phyloP scores from a whole-genome alignment of 2,113 vertebrate genomes.

The Micronycteris hirsuta region DNA sequence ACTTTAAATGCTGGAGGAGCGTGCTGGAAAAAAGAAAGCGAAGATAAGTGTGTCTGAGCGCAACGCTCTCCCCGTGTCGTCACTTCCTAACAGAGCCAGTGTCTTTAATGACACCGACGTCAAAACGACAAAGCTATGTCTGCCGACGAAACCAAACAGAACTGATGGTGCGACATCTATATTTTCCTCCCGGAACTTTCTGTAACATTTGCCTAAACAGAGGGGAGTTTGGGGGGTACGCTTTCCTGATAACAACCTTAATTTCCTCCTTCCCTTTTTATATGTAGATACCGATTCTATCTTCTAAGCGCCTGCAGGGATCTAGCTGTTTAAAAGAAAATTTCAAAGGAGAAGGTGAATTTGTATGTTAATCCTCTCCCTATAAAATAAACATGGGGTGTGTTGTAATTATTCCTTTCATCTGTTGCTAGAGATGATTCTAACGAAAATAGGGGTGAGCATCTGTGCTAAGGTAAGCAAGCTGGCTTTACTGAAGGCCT shows the following conservation, averaged over 20 bases:
- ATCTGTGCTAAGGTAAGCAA: conserved; percentile 58
- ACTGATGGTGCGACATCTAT: neutral
- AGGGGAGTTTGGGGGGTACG: conserved; percentile 11
- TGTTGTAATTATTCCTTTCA: conserved; percentile 64
- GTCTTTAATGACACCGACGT: neutral
- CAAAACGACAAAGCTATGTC: neutral
- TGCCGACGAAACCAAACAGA: neutral
- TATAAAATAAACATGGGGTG: conserved; percentile 65
- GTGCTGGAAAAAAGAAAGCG: neutral
- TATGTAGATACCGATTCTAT: conserved; percentile 51
- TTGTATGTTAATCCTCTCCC: conserved; percentile 69
- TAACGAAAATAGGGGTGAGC: conserved; percentile 32
- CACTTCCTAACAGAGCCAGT: neutral
- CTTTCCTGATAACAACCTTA: conserved; percentile 31
- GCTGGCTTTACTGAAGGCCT: conserved; percentile 27
- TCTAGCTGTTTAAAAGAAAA: conserved; percentile 56
- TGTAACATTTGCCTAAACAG: conserved; percentile 18
- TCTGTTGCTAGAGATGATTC: conserved; percentile 48
- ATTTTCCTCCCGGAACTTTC: neutral
- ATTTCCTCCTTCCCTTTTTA: conserved; percentile 52
- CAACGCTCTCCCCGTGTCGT: neutral
- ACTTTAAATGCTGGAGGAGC: neutral
- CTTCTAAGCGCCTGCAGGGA: conserved; percentile 47
- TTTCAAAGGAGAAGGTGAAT: conserved; percentile 68
- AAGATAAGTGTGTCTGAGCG: neutral